These are phyloP conservation scores for Megaceryle maxima DNA, from an alignment of 2,113 vertebrate species.

Conservation along the genomic window DNA sequence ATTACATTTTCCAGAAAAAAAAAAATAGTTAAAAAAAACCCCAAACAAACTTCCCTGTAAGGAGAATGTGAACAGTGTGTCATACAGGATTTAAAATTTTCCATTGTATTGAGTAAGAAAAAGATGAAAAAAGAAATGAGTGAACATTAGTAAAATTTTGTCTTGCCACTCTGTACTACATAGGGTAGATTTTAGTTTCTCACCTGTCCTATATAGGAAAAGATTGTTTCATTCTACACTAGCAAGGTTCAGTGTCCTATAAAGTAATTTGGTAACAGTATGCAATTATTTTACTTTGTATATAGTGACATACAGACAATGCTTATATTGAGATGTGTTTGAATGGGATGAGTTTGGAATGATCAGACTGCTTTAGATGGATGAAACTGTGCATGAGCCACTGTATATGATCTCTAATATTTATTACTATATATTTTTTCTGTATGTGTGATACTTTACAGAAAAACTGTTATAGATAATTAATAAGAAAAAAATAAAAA, in stretches of 20 bases:
- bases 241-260: not conserved
- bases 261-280: not conserved
- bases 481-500: not conserved
- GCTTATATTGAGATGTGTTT: conserved; percentile 18
- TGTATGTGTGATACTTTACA: not conserved
- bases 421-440: not conserved
- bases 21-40: not conserved
- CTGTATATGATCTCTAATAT: not conserved
- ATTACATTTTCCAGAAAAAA: not conserved
- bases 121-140: not conserved
- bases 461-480: not conserved
- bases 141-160: not conserved
- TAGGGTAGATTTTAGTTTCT: conserved; percentile 18
- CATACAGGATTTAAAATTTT: conserved; percentile 5
- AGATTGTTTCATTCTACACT: not conserved
- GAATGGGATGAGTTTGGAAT: not conserved
- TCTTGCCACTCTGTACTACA: conserved; percentile 24
- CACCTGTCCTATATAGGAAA: not conserved
- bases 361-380: not conserved
- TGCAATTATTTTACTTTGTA: not conserved
- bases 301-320: not conserved
- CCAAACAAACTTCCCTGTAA: not conserved
- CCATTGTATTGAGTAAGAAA: not conserved
- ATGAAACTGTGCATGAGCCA: not conserved
- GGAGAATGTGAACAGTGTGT: not conserved